Conservation (phyloP, 2,888 invertebrate species). For the Callinectes sapidus region DNA sequence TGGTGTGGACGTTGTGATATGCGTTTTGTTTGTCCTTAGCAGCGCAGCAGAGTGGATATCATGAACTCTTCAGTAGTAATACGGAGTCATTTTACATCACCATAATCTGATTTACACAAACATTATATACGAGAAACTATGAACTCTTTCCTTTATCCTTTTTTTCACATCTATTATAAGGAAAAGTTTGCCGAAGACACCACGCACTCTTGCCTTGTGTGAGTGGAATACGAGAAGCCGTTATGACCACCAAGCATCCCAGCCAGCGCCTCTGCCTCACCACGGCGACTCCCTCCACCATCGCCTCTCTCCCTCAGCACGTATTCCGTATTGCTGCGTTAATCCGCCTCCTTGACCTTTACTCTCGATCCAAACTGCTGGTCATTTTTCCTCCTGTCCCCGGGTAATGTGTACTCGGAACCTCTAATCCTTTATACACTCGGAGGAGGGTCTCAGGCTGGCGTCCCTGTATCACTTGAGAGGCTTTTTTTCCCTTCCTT, state of each 20-base stretch:
- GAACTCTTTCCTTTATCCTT: background rate
- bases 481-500: background rate
- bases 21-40: background rate
- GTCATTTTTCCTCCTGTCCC: background rate
- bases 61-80: background rate
- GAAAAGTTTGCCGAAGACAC: background rate
- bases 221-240: background rate
- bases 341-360: slow-evolving; percentile 19
- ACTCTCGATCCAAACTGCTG: background rate
- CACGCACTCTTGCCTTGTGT: background rate
- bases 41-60: background rate
- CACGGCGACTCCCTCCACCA: background rate
- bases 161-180: background rate
- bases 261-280: background rate
- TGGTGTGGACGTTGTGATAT: background rate
- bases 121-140: background rate
- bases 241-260: background rate
- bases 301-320: background rate
- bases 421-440: slow-evolving; percentile 13
- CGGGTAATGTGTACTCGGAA: background rate
- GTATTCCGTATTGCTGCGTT: slow-evolving; percentile 12
- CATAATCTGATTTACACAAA: background rate
- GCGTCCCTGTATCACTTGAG: background rate
- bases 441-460: background rate
- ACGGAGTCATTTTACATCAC: background rate